Evolutionary conservation across 2,113 vertebrate genomes (phyloP), one percentile per base, ranked within the genome.

Genomic region (Zosterops lateralis): DNA sequence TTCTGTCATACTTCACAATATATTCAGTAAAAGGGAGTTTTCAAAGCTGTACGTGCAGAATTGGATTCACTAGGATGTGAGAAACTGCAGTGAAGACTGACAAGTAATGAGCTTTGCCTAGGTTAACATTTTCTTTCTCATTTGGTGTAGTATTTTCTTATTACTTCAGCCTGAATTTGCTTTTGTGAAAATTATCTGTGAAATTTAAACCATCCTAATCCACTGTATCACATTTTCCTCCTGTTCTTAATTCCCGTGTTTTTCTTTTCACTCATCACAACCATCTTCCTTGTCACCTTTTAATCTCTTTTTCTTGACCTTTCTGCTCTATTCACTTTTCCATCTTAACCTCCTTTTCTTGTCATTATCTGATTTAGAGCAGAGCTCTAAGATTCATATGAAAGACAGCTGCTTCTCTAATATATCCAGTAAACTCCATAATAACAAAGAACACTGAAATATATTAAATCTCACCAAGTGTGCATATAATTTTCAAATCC

Each of bases 181-280:
- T 93, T 83, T 64, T 78, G 29, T 67, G 78, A 80, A 93, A 89
- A 76, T 48, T 53, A 80, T 47, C 85, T 90, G 64, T 76, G 54
- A 95, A 84, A 90, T 62, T 92, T 80, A 92, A 93, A 80, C 50
- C 44, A 74, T 26, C n/a, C n/a, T 76, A 83, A 93, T 74, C 51
- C 64, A 70, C 62, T 29, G 47, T 60, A 81, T 78, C 77, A 68
- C 28, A 54, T 89, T 89, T 93, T 79, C 51, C 34, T 81, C 58
- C 73, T 75, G 36, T 9, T 89, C 76, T 67, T 90, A 93, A 79
- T 87, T 81, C 57, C 38, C 4, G 0, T 80, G 61, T 58, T 93
- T 66, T 89, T 56, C 70, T 91, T 71, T 81, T 95, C 81, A 82
- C 74, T 93, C 91, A 83, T 93, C 66, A 83, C 87, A 89, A 54